Evolutionary conservation across 2,113 vertebrate genomes (phyloP), one percentile per base, ranked within the genome.

Genomic region (Hippoglossus stenolepis): DNA sequence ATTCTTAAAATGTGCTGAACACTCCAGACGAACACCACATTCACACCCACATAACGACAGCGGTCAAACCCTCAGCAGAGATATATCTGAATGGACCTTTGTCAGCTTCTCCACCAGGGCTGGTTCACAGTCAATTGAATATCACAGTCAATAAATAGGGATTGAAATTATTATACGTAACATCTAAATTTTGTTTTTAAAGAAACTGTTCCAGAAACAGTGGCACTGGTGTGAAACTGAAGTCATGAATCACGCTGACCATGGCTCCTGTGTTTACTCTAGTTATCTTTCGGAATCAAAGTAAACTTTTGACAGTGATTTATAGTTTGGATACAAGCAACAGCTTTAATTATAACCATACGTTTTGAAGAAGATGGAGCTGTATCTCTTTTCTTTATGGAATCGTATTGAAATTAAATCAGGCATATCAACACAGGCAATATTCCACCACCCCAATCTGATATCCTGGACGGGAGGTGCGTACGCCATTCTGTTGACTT

Each of bases 161-260:
- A 38, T 38, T 9, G 7, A 38, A 38, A 38, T 38, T 38, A 38
- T 9, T 10, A 38, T 8, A 9, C 14, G 3, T 5, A 47, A 47
- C 14, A 17, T 31, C 31, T 73, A n/a, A 23, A 59, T 18, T 20
- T 38, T 11, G 31, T 12, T 76, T 38, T 53, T 24, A 3, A 40
- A 61, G 11, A 28, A 69, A 60, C 1, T 0, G 2, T 59, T 13
- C 56, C 24, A 18, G 45, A 68, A 62, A 54, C 31, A 57, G 8
- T 54, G 10, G 59, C 38, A 24, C 20, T 38, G 15, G 15, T 54
- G 35, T 67, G 51, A 53, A 68, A 57, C n/a, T 51, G 28, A 45
- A 68, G 65, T 43, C 58, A 70, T 82, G 63, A 75, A 82, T 71
- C 56, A 67, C 8, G 40, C 23, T 18, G 15, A 31, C 61, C 17